These are phyloP conservation scores for Hypercompe scribonia DNA, from an alignment of 2,888 invertebrate species.

Conservation along the genomic window DNA sequence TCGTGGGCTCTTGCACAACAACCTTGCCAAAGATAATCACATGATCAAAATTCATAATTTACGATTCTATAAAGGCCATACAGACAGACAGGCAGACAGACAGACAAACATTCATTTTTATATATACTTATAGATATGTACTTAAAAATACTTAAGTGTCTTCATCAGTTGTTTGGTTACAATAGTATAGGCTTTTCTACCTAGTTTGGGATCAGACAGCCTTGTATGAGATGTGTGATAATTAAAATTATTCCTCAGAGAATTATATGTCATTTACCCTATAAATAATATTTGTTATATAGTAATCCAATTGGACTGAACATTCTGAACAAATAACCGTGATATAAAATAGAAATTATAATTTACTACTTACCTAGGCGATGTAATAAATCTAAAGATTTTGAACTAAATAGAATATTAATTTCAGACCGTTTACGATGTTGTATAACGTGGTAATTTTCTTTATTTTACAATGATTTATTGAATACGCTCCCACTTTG, in stretches of 20 bases:
- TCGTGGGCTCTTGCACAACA: no score
- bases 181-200: no score
- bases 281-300: background rate
- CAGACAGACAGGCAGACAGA: no score
- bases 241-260: background rate
- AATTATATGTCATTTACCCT: background rate
- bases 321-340: background rate
- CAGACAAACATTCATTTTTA: no score
- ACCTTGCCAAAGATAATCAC: no score
- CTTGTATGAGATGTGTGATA: no score
- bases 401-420: constrained; percentile 4
- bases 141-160: no score
- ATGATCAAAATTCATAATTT: no score
- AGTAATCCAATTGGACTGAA: background rate
- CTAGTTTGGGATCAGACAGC: no score
- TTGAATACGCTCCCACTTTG: background rate
- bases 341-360: background rate
- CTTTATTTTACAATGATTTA: constrained; percentile 6
- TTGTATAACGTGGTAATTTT: background rate
- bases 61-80: no score
- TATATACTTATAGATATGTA: no score
- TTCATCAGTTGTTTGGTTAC: no score
- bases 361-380: background rate
- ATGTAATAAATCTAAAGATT: constrained; percentile 4
- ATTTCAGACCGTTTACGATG: constrained; percentile 3